Base-by-base conservation (phyloP, 2,888 invertebrate genomes). In the Aleiodes leptofemur region DNA sequence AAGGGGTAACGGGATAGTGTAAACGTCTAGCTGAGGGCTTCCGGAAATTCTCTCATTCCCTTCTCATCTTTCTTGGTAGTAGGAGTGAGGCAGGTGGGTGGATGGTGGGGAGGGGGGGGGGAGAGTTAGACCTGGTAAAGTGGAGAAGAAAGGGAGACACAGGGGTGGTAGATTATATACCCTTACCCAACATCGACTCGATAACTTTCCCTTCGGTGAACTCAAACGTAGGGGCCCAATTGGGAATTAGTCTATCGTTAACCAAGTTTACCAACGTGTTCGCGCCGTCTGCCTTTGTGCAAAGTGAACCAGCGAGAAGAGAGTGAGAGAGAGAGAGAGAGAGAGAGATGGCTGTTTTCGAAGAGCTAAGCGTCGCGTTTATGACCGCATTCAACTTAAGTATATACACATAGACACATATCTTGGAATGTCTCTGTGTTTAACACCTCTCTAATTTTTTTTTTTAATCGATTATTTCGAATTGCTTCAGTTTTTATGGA, bases 241-340 rank as follows among this genome's bases (percentile, higher is more conserved):
- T 80, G 82, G 83, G 83, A 85, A 86, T 86, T 86, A 86, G 86
- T 85, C 84, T 83, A 85, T 84, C 84, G 85, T 86, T 86, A 86
- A 86, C 83, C 81, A 84, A 85, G 82, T 86, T 86, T 83, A 82
- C 82, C 79, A 76, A 82, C 78, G 79, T 78, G 76, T 76, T 77
- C 76, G 69, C 64, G 56, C 73, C 69, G 56, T 61, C 69, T 48
- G 76, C 76, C 79, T 84, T 84, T 85, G 83, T 84, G 83, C 83
- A 81, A 79, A 74, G 78, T 80, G 69, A 76, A 70, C 71, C 72
- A 70, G 38, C 55, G 43, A 13, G 9, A 38, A 38, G 38, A 38
- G 43, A 0, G 43, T 6, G 43, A 29, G 66, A 50, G 48, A 68
- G 43, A 0, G 43, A 43, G 43, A 29, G 66, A 50, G 43, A 0